Conservation (phyloP, 2,888 invertebrate genomes). For the Tethea ocularis region DNA sequence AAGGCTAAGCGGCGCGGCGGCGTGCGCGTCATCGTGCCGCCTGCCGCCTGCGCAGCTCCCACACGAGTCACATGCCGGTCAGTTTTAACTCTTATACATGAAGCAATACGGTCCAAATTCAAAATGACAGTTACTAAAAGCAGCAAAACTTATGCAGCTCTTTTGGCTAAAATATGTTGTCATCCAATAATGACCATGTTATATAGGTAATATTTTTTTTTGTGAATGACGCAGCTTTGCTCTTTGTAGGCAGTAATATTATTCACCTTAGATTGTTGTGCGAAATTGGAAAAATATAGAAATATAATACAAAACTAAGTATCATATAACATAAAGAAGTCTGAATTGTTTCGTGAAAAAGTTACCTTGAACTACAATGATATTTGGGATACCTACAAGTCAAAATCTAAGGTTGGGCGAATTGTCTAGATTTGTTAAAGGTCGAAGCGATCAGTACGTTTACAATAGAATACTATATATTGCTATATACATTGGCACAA, state of each 20-base stretch:
- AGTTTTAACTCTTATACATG: slow-evolving; percentile 35
- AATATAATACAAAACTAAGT: neutral
- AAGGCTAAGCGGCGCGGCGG: slow-evolving; percentile 99
- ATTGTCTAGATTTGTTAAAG: no score
- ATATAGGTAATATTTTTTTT: neutral
- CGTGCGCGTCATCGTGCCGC: slow-evolving; percentile 97
- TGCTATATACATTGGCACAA: no score
- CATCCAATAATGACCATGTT: neutral
- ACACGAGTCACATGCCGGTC: slow-evolving; percentile 98
- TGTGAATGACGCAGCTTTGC: neutral
- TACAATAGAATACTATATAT: no score
- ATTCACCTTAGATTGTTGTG: neutral
- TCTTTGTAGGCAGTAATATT: neutral
- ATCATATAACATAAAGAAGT: no score
- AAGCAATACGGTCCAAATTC: neutral
- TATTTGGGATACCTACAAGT: no score
- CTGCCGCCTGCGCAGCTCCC: slow-evolving; percentile 96
- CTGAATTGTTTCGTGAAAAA: no score
- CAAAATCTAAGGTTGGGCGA: no score
- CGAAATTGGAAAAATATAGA: neutral
- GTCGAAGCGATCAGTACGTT: no score
- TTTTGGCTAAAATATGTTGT: neutral
- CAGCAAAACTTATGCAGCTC: neutral
- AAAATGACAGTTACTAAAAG: neutral
- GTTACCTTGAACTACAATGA: no score